These are phyloP conservation scores for Centroberyx gerrardi DNA, from an alignment of 2,797 vertebrate species.

Conservation along the genomic window DNA sequence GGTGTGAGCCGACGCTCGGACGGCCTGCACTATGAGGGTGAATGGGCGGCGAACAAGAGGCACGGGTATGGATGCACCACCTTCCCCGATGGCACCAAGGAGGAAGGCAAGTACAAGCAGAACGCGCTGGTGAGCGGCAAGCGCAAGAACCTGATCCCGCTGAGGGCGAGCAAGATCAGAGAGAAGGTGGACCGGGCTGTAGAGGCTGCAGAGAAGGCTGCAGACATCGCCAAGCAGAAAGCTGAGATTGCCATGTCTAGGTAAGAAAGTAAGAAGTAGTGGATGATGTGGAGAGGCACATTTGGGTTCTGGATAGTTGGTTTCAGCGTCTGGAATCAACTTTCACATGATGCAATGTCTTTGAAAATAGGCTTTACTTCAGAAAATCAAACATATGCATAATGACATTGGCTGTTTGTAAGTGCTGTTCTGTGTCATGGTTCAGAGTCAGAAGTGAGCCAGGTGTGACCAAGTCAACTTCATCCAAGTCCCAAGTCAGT, in stretches of 20 bases:
- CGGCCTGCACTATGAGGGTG: conserved; percentile 94
- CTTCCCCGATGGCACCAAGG: conserved; percentile 96
- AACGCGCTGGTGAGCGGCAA: conserved; percentile 96
- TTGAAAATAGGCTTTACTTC: background rate
- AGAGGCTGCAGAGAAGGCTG: conserved; percentile 93
- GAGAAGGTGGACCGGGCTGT: conserved; percentile 97
- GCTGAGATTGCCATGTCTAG: conserved; percentile 97
- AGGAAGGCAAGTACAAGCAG: conserved; percentile 99
- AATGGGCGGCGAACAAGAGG: conserved; percentile 95
- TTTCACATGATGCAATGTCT: background rate
- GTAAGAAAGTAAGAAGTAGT: conserved; percentile 74
- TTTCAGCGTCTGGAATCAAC: background rate
- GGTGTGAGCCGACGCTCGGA: conserved; percentile 95
- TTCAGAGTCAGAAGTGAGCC: no score
- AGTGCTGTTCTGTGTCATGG: no score
- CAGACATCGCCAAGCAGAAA: conserved; percentile 96
- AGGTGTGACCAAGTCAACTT: no score
- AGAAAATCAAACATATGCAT: no score
- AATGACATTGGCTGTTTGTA: no score
- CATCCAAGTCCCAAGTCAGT: no score
- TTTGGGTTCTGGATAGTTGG: background rate
- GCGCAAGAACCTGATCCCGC: conserved; percentile 97
- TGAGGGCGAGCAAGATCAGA: conserved; percentile 96
- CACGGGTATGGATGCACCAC: conserved; percentile 98
- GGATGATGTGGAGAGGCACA: background rate